A percentile compares a stretch with the other conserved stretches of the same genome.
Evolutionary conservation across 2,797 vertebrate species (phyloP).

Genomic region (Otolemur crassicaudatus): DNA sequence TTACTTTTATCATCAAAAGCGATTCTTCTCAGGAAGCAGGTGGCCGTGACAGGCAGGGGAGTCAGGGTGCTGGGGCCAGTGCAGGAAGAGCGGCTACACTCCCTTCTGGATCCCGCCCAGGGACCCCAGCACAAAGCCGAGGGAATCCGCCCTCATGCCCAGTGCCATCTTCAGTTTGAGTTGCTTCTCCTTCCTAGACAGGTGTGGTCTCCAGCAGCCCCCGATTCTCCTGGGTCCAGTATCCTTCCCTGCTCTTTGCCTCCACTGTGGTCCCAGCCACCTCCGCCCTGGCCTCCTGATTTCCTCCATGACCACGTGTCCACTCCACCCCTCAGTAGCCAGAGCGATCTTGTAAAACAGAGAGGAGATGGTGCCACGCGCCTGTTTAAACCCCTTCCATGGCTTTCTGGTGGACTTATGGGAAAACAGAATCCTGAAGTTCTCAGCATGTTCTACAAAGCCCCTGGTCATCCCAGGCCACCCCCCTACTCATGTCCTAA

Average conservation of each 20-base stretch:
- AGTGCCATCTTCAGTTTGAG: not conserved
- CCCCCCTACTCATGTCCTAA: accelerated
- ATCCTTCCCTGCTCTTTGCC: accelerated
- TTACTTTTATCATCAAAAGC: conserved; percentile 75
- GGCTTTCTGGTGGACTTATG: not conserved
- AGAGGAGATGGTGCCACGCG: not conserved
- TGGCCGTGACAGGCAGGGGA: not conserved
- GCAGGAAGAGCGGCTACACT: accelerated
- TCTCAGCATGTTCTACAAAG: not conserved
- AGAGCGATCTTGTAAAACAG: not conserved
- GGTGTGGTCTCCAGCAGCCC: not conserved
- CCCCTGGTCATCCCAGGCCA: accelerated
- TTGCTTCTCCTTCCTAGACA: not conserved
- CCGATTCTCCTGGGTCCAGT: accelerated
- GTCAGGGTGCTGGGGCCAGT: not conserved
- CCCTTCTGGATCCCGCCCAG: not conserved
- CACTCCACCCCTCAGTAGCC: not conserved
- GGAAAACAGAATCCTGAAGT: not conserved
- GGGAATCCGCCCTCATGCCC: accelerated
- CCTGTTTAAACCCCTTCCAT: not conserved
- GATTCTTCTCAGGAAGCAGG: conserved; percentile 54
- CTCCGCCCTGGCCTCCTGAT: not conserved
- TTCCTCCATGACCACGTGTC: no score
- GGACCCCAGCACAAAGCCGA: accelerated
- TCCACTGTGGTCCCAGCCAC: not conserved